These are phyloP conservation scores for Odiellus spinosus DNA, from an alignment of 2,888 invertebrate genomes.

Conservation along the genomic window DNA sequence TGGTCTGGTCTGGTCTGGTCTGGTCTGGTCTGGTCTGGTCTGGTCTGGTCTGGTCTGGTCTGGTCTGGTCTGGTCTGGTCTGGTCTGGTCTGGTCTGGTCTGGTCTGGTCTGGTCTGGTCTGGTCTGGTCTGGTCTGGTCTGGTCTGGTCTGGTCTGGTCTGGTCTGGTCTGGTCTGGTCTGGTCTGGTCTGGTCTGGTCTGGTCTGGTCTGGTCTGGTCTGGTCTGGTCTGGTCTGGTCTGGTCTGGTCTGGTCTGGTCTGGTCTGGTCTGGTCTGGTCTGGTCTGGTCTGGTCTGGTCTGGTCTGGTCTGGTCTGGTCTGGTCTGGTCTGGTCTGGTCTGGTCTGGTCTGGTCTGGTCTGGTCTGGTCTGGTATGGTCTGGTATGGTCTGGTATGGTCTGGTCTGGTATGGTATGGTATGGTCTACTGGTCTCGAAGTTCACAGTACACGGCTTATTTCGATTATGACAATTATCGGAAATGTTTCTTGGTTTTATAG, in stretches of 20 bases:
- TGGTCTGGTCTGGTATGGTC: slow-evolving; percentile 6
- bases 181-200: slow-evolving; percentile 14
- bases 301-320: slow-evolving; percentile 7
- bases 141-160: slow-evolving; percentile 15
- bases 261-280: slow-evolving; percentile 6
- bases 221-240: slow-evolving; percentile 7
- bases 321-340: slow-evolving; percentile 12
- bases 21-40: slow-evolving; percentile 13
- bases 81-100: slow-evolving; percentile 18
- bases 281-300: slow-evolving; percentile 5
- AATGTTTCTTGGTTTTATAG: no score
- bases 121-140: slow-evolving; percentile 16
- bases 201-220: slow-evolving; percentile 2
- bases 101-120: slow-evolving; percentile 17
- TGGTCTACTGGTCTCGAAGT: no score
- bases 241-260: slow-evolving; percentile 3
- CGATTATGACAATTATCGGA: no score
- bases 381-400: slow-evolving; percentile 17
- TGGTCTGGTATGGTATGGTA: slow-evolving; percentile 13
- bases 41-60: slow-evolving; percentile 18
- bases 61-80: slow-evolving; percentile 17
- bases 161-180: slow-evolving; percentile 16
- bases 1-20: slow-evolving; percentile 9
- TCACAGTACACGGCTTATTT: no score
- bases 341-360: slow-evolving; percentile 12